Base-by-base conservation (phyloP, 2,888 invertebrate species). In the Drosophila birchii region DNA sequence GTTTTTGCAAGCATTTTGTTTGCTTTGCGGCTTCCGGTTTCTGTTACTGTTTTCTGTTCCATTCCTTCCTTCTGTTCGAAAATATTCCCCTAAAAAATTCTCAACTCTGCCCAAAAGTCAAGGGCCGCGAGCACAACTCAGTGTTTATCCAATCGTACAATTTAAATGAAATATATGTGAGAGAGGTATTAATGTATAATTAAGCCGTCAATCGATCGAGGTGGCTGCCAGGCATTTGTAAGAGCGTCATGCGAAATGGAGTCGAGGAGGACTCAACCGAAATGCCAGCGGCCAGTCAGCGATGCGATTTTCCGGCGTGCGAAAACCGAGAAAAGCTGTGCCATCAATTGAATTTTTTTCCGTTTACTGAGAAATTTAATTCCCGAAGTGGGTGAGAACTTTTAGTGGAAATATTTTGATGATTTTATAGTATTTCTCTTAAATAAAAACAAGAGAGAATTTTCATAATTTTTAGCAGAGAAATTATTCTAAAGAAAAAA, bases 11-110 rank as follows among this genome's bases (percentile, higher is more conserved):
- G 83, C 83, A 82, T 82, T 84, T 81, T 86, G 88, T 88, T 86
- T 84, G 88, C 84, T 82, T 86, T 86, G 88, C 60, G 86, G 86
- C 84, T 86, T 86, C 86, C 79, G 80, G 88, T 84, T 84, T 86
- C 80, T 77, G 81, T 77, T 36, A 7, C 44, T 36, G 16, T 36
- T 57, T 56, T 44, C 49, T 32, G 39, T 43, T 61, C 76, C 41
- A 18, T 75, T 66, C 75, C 75, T 70, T 12, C 76, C 75, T 83
- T 75, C 74, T 54, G 76, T 81, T 80, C 67, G 76, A 83, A 80
- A 75, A 77, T 78, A 70, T 66, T 49, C 44, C 61, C 69, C 69
- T 45, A 39, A 43, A 18, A 36, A 45, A 59, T 39, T 16, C 32
- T 11, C 32, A n/a, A 29, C 26, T 43, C 3, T 2, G 23, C 6